Percentiles rank a stretch among this genome's conserved stretches.
Conservation (phyloP, 2,113 vertebrate species). For the Conger conger region DNA sequence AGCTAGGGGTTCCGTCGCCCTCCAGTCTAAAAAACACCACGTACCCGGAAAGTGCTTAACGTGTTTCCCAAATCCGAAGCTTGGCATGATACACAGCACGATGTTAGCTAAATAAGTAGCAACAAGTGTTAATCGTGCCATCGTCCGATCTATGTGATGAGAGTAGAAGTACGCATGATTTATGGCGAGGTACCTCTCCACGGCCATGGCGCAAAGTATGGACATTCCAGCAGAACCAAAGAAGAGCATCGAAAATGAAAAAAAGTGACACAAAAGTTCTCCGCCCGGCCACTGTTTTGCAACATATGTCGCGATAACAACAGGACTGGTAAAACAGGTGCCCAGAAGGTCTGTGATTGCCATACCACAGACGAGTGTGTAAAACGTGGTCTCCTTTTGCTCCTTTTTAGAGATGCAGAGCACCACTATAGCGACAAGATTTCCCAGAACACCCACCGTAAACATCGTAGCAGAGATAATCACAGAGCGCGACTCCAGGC, state of each 20-base stretch:
- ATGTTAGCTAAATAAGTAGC: constrained; percentile 65
- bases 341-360: constrained; percentile 76
- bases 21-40: constrained; percentile 77
- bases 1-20: constrained; percentile 58
- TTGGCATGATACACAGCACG: constrained; percentile 69
- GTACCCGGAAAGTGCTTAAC: constrained; percentile 71
- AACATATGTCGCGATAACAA: constrained; percentile 76
- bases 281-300: constrained; percentile 70
- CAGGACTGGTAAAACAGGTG: constrained; percentile 76
- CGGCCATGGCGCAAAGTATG: constrained; percentile 76
- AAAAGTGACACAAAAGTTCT: constrained; percentile 70
- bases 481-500: constrained; percentile 66
- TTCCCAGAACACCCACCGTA: constrained; percentile 71
- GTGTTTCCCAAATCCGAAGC: constrained; percentile 72
- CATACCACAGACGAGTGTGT: constrained; percentile 77
- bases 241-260: constrained; percentile 80
- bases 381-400: constrained; percentile 78
- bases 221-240: constrained; percentile 76
- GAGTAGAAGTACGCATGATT: constrained; percentile 78
- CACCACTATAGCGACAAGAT: constrained; percentile 75
- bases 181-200: constrained; percentile 76
- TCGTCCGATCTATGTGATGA: constrained; percentile 65
- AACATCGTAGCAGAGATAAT: constrained; percentile 74
- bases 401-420: constrained; percentile 73
- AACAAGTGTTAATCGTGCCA: constrained; percentile 68